Evolutionary conservation across 2,888 invertebrate species (phyloP).

Genomic region (Creontiades dilutus): DNA sequence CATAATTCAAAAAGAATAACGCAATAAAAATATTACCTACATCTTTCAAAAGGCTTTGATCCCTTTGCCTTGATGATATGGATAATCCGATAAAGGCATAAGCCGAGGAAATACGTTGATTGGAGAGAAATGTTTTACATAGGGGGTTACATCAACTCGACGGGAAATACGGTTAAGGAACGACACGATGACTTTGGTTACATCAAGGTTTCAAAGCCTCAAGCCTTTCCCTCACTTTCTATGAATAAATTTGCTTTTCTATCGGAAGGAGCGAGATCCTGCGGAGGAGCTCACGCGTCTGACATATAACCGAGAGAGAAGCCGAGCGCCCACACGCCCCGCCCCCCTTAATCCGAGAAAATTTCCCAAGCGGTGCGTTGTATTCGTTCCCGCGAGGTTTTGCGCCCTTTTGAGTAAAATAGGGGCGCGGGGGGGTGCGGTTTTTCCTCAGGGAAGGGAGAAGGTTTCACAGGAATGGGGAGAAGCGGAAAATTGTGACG

Average conservation of each 20-base stretch:
- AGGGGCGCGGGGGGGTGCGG: background rate
- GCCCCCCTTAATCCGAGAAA: background rate
- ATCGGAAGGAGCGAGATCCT: background rate
- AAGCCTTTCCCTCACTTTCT: background rate
- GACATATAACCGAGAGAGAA: conserved; percentile 23
- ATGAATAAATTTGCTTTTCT: conserved; percentile 17
- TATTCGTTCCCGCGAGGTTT: background rate
- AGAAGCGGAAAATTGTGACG: conserved; percentile 29
- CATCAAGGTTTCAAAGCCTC: background rate
- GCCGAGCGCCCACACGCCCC: background rate
- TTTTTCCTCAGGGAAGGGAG: background rate
- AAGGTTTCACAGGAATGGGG: background rate
- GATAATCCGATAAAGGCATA: background rate
- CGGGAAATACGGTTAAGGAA: background rate
- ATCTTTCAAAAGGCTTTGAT: too few species aligned
- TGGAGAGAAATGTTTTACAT: background rate
- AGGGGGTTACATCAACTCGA: background rate
- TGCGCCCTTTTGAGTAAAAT: background rate
- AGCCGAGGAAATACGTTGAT: background rate
- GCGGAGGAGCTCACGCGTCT: background rate
- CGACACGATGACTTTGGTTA: background rate
- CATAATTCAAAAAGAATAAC: too few species aligned
- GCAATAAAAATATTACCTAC: too few species aligned
- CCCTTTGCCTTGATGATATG: background rate
- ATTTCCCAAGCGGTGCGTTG: conserved; percentile 3